Percentiles rank a stretch among this genome's conserved stretches.
Evolutionary conservation across 2,888 invertebrate genomes (phyloP).

Genomic region (Chrysolina haemoptera): DNA sequence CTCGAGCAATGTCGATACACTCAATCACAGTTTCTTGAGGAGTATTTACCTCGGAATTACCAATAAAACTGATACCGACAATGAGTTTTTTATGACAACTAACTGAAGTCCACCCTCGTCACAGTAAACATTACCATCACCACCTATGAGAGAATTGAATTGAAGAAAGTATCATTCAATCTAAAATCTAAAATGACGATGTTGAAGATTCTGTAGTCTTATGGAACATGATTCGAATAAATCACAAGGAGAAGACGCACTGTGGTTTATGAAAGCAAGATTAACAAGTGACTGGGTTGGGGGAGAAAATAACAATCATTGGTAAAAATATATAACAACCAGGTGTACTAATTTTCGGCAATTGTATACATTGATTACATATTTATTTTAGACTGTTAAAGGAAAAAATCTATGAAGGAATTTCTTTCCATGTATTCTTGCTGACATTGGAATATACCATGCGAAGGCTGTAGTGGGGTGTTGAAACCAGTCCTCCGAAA

Average conservation of each 20-base stretch:
- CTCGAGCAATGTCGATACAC: conserved; percentile 68
- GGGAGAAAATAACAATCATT: conserved; percentile 11
- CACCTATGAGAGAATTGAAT: conserved; percentile 76
- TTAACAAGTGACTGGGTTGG: conserved; percentile 56
- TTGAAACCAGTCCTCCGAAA: background rate
- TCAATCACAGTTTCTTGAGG: conserved; percentile 69
- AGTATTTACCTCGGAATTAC: conserved; percentile 67
- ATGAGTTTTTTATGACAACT: conserved; percentile 72
- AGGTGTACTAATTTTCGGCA: too few relatives aligned
- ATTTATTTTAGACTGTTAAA: too few relatives aligned
- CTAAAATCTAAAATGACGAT: conserved; percentile 59
- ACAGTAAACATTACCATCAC: conserved; percentile 83
- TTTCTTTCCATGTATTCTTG: background rate
- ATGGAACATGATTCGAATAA: conserved; percentile 69
- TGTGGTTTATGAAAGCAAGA: conserved; percentile 73
- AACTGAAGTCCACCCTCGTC: conserved; percentile 74
- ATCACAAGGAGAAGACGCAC: conserved; percentile 69
- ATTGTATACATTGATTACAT: too few relatives aligned
- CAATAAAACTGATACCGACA: conserved; percentile 71
- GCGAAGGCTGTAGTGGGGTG: background rate
- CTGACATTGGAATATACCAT: background rate
- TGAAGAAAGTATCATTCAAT: conserved; percentile 70
- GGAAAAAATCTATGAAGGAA: too few relatives aligned
- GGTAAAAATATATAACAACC: too few relatives aligned
- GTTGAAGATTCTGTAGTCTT: conserved; percentile 70